Percentiles rank a stretch among this genome's conserved stretches.
These are phyloP conservation scores for Manis javanica DNA, from an alignment of 2,797 vertebrate species.

Conservation along the genomic window DNA sequence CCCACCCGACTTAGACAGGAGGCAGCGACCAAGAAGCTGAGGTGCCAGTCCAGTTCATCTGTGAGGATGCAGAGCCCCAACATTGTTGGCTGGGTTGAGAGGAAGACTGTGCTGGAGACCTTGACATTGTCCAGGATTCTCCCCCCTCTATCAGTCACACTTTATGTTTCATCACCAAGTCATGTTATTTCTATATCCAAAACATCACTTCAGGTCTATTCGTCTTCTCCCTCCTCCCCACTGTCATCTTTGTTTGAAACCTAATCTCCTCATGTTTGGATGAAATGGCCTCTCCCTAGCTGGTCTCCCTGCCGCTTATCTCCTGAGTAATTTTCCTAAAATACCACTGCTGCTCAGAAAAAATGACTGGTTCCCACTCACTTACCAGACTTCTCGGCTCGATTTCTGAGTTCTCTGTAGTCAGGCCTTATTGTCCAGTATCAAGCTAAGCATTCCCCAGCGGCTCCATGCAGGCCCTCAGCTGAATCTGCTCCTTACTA, in stretches of 20 bases:
- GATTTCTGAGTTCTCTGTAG: background rate
- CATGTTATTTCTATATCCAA: background rate
- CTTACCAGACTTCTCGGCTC: background rate
- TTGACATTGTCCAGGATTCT: background rate
- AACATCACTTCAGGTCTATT: background rate
- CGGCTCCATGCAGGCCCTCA: background rate
- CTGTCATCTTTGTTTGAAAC: background rate
- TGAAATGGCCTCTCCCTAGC: background rate
- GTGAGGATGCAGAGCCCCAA: background rate
- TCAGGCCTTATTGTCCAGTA: rapidly evolving
- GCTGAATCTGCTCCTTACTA: background rate
- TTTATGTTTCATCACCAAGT: background rate
- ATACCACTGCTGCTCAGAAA: background rate
- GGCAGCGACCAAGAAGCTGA: background rate
- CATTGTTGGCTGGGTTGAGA: background rate
- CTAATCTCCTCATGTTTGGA: background rate
- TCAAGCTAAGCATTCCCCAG: background rate
- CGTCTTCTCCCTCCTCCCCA: background rate
- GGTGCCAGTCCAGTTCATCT: too few species aligned
- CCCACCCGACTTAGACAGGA: background rate
- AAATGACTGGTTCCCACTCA: background rate
- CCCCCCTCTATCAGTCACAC: background rate
- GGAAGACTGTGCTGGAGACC: background rate
- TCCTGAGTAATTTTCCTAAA: background rate
- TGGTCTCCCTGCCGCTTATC: background rate